These are phyloP conservation scores for Cryptoprocta ferox DNA, from an alignment of 2,797 vertebrate species.

Conservation along the genomic window DNA sequence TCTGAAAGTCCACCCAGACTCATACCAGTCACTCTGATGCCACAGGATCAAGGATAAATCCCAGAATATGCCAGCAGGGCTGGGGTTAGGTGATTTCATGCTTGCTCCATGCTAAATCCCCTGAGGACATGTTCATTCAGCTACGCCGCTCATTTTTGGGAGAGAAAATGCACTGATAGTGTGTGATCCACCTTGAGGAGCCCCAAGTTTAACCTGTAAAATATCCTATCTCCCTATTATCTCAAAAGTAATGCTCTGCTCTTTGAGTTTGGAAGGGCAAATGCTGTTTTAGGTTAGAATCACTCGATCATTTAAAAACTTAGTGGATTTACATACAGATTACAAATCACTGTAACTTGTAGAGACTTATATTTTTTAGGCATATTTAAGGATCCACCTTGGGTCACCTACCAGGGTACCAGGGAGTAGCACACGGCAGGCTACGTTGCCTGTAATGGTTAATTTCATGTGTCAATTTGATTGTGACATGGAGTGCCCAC, in stretches of 20 bases:
- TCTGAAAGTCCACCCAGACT: not conserved
- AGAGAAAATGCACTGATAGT: not conserved
- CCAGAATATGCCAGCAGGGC: not conserved
- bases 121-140: not conserved
- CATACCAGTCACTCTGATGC: not conserved
- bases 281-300: not conserved
- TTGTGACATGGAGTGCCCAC: not conserved
- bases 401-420: not conserved
- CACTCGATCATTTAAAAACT: not conserved
- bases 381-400: not conserved
- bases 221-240: not conserved
- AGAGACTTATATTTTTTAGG: not conserved
- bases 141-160: not conserved
- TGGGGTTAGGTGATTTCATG: not conserved
- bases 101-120: not conserved
- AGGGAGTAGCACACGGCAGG: not conserved
- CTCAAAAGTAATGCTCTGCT: not conserved
- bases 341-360: not conserved
- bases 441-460: not conserved
- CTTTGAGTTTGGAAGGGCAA: not conserved
- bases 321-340: not conserved
- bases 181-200: not conserved
- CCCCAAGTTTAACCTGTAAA: not conserved
- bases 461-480: not conserved
- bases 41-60: not conserved